Evolutionary conservation across 2,113 vertebrate species (phyloP).

Genomic region (Clarias gariepinus): DNA sequence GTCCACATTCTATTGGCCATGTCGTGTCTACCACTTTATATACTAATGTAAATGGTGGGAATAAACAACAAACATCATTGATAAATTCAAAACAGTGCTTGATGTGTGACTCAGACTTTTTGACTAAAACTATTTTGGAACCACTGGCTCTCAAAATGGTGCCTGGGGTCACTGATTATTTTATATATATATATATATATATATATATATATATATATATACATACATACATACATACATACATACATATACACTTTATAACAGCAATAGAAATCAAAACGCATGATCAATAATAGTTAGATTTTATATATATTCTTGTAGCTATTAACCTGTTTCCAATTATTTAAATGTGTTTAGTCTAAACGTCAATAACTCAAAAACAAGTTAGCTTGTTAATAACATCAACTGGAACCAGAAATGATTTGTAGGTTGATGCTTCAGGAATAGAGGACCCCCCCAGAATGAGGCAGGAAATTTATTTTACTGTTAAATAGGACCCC

Average conservation of each 20-base stretch:
- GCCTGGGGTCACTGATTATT: not conserved
- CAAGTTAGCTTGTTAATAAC: not conserved
- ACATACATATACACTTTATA: too few relatives aligned
- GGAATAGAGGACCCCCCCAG: not conserved
- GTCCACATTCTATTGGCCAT: not conserved
- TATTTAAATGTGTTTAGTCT: not conserved
- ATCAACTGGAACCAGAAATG: not conserved
- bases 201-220: too few relatives aligned
- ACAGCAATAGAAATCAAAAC: not conserved
- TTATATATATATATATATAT: too few relatives aligned
- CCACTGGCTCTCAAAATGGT: not conserved
- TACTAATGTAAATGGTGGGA: not conserved
- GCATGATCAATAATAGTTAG: not conserved
- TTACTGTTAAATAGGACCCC: not conserved
- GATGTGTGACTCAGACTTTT: constrained; percentile 7
- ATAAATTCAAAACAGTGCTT: not conserved
- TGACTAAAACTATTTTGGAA: not conserved
- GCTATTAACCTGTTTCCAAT: not conserved
- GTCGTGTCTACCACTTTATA: not conserved
- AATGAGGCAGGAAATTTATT: not conserved
- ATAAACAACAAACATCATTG: not conserved
- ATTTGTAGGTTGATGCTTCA: not conserved
- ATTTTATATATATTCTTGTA: not conserved
- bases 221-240: too few relatives aligned
- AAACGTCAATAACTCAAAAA: not conserved